Evolutionary conservation across 2,113 vertebrate species (phyloP), one percentile per base, ranked within the genome.

Genomic region (Boulengeromyrus knoepffleri): DNA sequence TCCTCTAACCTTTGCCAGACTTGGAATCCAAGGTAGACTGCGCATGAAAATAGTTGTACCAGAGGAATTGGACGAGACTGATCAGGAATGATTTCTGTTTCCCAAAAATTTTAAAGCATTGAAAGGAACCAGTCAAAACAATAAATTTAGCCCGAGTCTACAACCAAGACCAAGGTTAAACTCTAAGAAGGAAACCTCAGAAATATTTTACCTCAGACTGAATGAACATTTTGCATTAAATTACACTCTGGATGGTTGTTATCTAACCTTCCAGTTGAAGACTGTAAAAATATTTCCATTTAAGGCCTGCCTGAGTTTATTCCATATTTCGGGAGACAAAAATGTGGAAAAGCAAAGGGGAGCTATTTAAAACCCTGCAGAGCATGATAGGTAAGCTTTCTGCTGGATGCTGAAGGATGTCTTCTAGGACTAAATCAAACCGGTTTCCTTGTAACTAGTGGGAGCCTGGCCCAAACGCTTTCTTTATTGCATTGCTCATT

Each of bases 261-360:
- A 92, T 92, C 92, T 92, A 92, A 94, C 93, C 92, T 92, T 90
- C 87, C 91, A 92, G 92, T 91, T 93, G 90, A 80, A 93, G 91
- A 89, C 92, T 94, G 90, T 92, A 95, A 95, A 94, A 94, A 94
- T 93, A 92, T 95, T 96, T 96, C 94, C 93, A 95, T 95, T 95
- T 93, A 94, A 93, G 93, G 93, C 91, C 93, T 94, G 92, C 90
- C 95, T 95, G 92, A 94, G 93, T 94, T 93, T 94, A 91, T 92
- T 94, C 94, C 94, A 92, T 93, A 93, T 94, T 93, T 92, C 91
- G 93, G 70, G 88, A 62, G 70, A 89, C 74, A 91, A 77, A 77
- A 87, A 85, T 62, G 21, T 53, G 92, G 92, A 90, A 94, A 91
- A 92, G 90, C 93, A 93, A 93, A 93, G 93, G 94, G 92, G 93